A percentile compares a stretch with the other conserved stretches of the same genome.
Conservation (phyloP, 2,888 invertebrate genomes). For the Lasioglossum pauxillum region DNA sequence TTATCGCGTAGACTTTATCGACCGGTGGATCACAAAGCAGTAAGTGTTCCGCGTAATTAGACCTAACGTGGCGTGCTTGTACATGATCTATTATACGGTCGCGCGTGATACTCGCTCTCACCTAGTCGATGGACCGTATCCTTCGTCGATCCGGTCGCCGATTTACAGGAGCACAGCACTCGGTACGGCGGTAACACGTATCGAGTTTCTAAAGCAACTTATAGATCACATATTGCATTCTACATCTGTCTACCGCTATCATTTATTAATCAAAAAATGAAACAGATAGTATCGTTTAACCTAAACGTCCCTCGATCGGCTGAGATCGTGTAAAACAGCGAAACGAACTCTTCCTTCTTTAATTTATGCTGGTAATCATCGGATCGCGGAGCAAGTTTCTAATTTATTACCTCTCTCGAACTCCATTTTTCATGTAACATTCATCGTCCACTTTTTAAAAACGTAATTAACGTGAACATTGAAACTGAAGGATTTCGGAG, state of each 20-base stretch:
- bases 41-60: constrained; percentile 44
- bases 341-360: not conserved
- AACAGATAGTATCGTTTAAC: not conserved
- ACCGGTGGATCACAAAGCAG: constrained; percentile 8
- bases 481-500: not conserved
- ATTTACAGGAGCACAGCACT: not conserved
- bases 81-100: constrained; percentile 27
- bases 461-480: not conserved
- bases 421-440: not conserved
- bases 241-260: not conserved
- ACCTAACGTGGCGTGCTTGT: constrained; percentile 1
- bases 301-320: not conserved
- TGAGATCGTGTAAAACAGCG: not conserved
- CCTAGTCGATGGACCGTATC: constrained; percentile 9
- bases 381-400: not conserved
- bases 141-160: not conserved
- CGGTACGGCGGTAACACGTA: not conserved
- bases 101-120: constrained; percentile 24
- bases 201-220: too few species aligned
- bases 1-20: constrained; percentile 3
- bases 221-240: not conserved
- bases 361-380: not conserved
- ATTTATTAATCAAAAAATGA: not conserved
- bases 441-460: not conserved
- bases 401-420: not conserved